These are phyloP conservation scores for Rhagoletis zephyria DNA, from an alignment of 1,140 invertebrate species.

Conservation along the genomic window DNA sequence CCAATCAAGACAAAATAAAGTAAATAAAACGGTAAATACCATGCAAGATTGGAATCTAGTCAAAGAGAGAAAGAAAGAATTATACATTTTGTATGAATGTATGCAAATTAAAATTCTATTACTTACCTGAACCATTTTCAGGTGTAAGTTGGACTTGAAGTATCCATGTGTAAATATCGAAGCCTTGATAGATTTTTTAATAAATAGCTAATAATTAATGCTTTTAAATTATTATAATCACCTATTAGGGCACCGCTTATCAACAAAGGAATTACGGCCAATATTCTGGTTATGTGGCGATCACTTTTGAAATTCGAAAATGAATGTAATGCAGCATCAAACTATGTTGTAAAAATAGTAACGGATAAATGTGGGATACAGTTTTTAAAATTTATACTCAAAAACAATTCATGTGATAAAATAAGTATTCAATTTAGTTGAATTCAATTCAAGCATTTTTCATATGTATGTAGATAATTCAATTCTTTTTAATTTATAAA, in stretches of 20 bases:
- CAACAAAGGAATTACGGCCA: not conserved
- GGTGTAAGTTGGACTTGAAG: not conserved
- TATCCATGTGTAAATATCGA: slow-evolving; percentile 34
- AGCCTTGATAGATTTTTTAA: not conserved
- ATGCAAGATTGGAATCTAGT: not conserved
- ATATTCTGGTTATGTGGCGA: slow-evolving; percentile 13
- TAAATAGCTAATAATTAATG: not conserved
- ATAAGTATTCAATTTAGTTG: not conserved
- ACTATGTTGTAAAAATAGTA: not conserved
- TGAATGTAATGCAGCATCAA: not conserved
- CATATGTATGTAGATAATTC: no score
- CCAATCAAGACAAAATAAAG: slow-evolving; percentile 19
- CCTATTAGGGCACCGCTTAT: slow-evolving; percentile 20
- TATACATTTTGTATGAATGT: not conserved
- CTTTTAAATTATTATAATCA: not conserved
- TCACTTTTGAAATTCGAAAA: slow-evolving; percentile 35
- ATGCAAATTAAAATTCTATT: no score
- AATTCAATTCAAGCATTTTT: not conserved
- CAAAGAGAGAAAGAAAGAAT: not conserved
- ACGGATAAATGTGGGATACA: not conserved
- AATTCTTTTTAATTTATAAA: no score
- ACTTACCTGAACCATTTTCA: not conserved
- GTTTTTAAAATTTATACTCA: not conserved
- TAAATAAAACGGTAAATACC: slow-evolving; percentile 29
- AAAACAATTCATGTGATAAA: not conserved